Evolutionary conservation across 2,113 vertebrate genomes (phyloP).

Genomic region (Pionites leucogaster): DNA sequence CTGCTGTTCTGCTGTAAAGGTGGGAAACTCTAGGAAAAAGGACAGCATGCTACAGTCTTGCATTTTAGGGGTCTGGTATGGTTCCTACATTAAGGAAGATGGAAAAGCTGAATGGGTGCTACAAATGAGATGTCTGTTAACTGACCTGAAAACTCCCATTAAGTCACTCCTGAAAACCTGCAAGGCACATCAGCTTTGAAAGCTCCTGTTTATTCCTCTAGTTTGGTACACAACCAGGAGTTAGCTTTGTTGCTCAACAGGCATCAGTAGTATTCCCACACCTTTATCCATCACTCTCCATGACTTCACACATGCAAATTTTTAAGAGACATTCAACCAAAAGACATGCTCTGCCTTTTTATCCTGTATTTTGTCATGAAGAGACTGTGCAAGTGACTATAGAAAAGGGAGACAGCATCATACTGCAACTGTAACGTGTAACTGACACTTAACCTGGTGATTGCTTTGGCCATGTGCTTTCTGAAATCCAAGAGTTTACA

Average conservation of each 20-base stretch:
- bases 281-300: not conserved
- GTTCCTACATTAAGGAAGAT: not conserved
- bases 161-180: not conserved
- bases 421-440: not conserved
- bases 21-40: not conserved
- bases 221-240: not conserved
- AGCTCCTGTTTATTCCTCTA: not conserved
- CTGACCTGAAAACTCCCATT: not conserved
- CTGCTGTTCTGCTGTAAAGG: not conserved
- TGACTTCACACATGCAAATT: not conserved
- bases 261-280: not conserved
- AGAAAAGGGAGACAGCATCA: not conserved
- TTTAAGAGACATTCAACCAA: not conserved
- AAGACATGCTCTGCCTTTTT: not conserved
- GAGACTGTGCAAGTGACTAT: not conserved
- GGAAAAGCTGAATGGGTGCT: not conserved
- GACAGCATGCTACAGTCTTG: not conserved
- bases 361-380: not conserved
- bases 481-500: not conserved
- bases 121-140: not conserved
- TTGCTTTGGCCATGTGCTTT: not conserved
- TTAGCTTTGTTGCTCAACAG: not conserved
- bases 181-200: not conserved
- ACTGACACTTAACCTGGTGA: not conserved
- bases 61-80: not conserved